Percentiles rank a stretch among this genome's conserved stretches.
phyloP scores from a whole-genome alignment of 2,113 vertebrate species.

The Desmodus rotundus region DNA sequence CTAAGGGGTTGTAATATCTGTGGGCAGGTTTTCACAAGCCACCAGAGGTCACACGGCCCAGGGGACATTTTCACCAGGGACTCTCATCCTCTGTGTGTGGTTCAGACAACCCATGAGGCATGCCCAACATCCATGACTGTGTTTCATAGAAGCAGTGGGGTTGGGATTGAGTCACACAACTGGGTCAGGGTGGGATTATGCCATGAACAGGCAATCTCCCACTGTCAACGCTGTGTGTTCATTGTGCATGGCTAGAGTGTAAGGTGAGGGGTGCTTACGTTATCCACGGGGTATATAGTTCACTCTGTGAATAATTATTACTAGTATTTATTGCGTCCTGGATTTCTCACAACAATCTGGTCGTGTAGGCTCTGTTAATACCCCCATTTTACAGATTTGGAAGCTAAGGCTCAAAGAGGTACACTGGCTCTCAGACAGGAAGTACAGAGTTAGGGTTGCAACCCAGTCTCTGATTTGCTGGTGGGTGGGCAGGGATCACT shows the following conservation, averaged over 20 bases:
- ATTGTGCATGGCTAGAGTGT: neutral
- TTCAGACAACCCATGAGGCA: neutral
- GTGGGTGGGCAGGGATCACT: neutral
- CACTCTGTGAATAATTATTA: neutral
- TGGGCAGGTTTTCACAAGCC: neutral
- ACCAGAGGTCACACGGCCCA: neutral
- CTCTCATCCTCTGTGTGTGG: neutral
- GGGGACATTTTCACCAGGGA: neutral
- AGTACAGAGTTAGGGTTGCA: neutral
- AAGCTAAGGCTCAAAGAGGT: neutral
- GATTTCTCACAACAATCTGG: neutral
- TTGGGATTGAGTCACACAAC: neutral
- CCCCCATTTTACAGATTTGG: constrained; percentile 34
- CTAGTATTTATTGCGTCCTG: neutral
- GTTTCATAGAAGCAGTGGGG: neutral
- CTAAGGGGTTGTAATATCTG: neutral
- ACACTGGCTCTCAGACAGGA: neutral
- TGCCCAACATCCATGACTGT: neutral
- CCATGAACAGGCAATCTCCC: neutral
- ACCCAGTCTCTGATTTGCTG: neutral
- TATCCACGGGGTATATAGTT: neutral
- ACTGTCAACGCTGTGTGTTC: neutral
- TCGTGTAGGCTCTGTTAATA: neutral
- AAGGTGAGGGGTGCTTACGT: neutral
- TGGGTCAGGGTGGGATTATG: neutral